Evolutionary conservation across 2,113 vertebrate genomes (phyloP).

Genomic region (Porphyrio hochstetteri): DNA sequence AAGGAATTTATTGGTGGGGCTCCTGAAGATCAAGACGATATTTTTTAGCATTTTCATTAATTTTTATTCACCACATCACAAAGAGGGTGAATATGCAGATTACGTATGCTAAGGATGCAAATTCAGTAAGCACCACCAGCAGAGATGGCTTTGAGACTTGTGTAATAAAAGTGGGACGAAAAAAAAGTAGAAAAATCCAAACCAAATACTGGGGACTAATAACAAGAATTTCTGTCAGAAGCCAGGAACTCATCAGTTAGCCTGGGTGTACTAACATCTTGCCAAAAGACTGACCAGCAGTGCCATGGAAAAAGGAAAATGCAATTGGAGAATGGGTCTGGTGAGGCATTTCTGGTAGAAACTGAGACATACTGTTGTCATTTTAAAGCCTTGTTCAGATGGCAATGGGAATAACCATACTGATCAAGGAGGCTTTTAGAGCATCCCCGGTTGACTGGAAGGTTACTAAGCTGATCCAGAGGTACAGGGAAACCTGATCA

Average conservation of each 20-base stretch:
- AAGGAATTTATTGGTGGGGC: not conserved
- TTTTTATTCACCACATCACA: not conserved
- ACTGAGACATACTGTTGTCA: not conserved
- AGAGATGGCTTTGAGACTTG: not conserved
- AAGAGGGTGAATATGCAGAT: slow-evolving; percentile 1
- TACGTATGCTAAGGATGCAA: not conserved
- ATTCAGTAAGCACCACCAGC: not conserved
- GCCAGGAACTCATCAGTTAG: slow-evolving; percentile 16
- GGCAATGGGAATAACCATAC: not conserved
- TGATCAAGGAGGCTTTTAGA: slow-evolving; percentile 3
- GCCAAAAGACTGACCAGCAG: slow-evolving; percentile 1
- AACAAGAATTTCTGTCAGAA: not conserved
- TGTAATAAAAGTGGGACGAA: slow-evolving; percentile 7
- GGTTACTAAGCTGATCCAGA: slow-evolving; percentile 10
- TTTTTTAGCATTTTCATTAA: slow-evolving; percentile 29
- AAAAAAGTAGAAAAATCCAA: slow-evolving; percentile 28
- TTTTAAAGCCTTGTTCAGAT: not conserved
- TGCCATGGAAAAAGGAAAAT: slow-evolving; percentile 23
- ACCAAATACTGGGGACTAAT: slow-evolving; percentile 8
- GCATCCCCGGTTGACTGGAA: not conserved
- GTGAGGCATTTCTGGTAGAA: slow-evolving; percentile 10
- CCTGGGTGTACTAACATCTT: not conserved
- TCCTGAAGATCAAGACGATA: slow-evolving; percentile 7
- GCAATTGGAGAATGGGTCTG: not conserved
- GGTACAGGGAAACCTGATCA: slow-evolving; percentile 37